Base-by-base conservation (phyloP, 1,140 invertebrate species). In the Leptinotarsa defecta region DNA sequence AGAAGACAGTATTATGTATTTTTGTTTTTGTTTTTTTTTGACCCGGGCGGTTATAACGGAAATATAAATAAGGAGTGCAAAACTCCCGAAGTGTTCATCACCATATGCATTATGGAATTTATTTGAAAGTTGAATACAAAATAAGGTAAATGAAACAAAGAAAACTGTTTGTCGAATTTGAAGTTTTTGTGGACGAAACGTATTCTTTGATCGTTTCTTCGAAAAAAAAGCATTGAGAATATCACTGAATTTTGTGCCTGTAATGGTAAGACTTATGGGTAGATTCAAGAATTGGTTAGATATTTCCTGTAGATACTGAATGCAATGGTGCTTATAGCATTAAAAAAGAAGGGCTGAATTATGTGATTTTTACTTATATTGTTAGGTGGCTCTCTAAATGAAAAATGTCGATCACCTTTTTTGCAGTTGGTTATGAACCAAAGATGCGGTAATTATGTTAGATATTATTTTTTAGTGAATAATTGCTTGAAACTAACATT, bases 361-460 rank as follows among this genome's bases (percentile, higher is more conserved):
- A 71, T 77, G 76, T 77, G 74, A 75, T 77, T 72, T 77, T 77
- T 67, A 34, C 71, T 68, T 67, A 27, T 77, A 75, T 65, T 62
- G 57, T 72, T 62, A 62, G 20, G 20, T 49, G 62, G 76, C 76
- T 77, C 68, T 75, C 76, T 77, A 67, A 71, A 22, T 63, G 62
- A 52, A 69, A 67, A 67, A 57, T 48, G 20, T 74, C 68, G 17
- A 68, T 75, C 76, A 62, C 49, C 71, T 34, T 61, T 34, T 63
- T 74, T 63, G 62, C 75, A 72, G 71, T 77, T 77, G 74, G 74
- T 77, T 72, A 68, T 49, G 63, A 77, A 74, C 76, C 74, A 77
- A 77, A 73, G 73, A 77, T 74, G 72, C 73, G 70, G 65, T 77
- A 62, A 72, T 77, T 77, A 76, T 70, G 43, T 74, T 72, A 17